Conservation (phyloP, 2,888 invertebrate genomes). For the Brachypalpus laphriformis region DNA sequence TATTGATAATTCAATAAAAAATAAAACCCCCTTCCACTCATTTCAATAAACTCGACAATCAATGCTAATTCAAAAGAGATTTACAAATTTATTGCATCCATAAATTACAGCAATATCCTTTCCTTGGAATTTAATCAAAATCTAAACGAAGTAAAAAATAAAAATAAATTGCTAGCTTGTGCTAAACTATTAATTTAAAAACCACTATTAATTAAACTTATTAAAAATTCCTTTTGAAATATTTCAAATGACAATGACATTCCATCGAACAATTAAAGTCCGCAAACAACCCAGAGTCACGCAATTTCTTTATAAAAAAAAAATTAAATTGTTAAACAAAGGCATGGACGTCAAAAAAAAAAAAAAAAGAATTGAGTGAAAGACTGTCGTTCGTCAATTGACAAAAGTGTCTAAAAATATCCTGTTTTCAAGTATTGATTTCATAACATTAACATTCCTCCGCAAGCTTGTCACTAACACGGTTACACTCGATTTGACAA, state of each 20-base stretch:
- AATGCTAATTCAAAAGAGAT: not conserved
- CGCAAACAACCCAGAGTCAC: slow-evolving; percentile 27
- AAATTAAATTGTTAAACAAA: not conserved
- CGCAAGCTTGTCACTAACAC: slow-evolving; percentile 22
- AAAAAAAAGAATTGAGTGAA: not conserved
- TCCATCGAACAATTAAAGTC: slow-evolving; percentile 32
- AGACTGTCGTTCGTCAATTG: slow-evolving; percentile 21
- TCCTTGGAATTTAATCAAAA: not conserved
- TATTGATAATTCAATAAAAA: not conserved
- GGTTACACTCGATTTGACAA: slow-evolving; percentile 27
- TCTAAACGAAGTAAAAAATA: no score
- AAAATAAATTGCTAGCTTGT: not conserved
- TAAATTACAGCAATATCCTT: slow-evolving; percentile 4
- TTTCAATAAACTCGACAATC: slow-evolving; percentile 2
- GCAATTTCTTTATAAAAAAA: slow-evolving; percentile 22
- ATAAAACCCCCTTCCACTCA: slow-evolving; percentile 14
- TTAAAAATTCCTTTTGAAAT: slow-evolving; percentile 23
- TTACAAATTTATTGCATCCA: slow-evolving; percentile 34
- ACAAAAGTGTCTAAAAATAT: slow-evolving; percentile 31
- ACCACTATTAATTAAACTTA: slow-evolving; percentile 22
- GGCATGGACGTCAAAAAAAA: no score
- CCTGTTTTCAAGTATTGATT: slow-evolving; percentile 32
- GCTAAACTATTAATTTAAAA: not conserved
- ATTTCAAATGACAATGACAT: slow-evolving; percentile 45
- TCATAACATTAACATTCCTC: slow-evolving; percentile 33